Percentiles rank a stretch among this genome's conserved stretches.
phyloP scores from a whole-genome alignment of 1,140 invertebrate genomes.

The Papilio glaucus region DNA sequence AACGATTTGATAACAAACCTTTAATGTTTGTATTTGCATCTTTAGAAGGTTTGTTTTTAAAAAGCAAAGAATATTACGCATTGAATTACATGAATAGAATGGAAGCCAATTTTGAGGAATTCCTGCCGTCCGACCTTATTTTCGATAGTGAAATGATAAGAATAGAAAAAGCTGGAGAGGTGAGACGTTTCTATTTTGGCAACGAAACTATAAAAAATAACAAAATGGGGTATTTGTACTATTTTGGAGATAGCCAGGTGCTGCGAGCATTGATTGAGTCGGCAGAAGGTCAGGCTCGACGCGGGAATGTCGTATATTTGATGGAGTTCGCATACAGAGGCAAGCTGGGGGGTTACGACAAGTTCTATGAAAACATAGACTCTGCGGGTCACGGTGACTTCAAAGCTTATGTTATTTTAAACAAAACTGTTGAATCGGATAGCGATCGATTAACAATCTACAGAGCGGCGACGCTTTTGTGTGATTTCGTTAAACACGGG shows the following conservation, averaged over 20 bases:
- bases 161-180: constrained; percentile 17
- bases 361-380: constrained; percentile 40
- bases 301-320: constrained; percentile 40
- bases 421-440: constrained; percentile 11
- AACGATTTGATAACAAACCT: constrained; percentile 70
- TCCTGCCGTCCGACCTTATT: constrained; percentile 41
- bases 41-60: constrained; percentile 69
- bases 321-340: constrained; percentile 50
- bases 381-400: constrained; percentile 44
- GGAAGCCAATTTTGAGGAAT: constrained; percentile 42
- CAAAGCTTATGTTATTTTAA: constrained; percentile 42
- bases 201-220: constrained; percentile 33
- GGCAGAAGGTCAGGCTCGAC: constrained; percentile 38
- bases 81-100: constrained; percentile 41
- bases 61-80: constrained; percentile 46
- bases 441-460: constrained; percentile 37
- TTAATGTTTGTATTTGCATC: constrained; percentile 72
- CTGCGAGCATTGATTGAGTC: constrained; percentile 41
- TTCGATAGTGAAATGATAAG: constrained; percentile 39
- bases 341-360: constrained; percentile 40
- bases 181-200: constrained; percentile 43
- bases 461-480: constrained; percentile 39
- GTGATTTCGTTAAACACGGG: constrained; percentile 45
- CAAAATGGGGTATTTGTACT: constrained; percentile 44
- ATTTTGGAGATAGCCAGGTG: constrained; percentile 44